Conservation (phyloP, 2,113 vertebrate genomes). For the Physeter macrocephalus region DNA sequence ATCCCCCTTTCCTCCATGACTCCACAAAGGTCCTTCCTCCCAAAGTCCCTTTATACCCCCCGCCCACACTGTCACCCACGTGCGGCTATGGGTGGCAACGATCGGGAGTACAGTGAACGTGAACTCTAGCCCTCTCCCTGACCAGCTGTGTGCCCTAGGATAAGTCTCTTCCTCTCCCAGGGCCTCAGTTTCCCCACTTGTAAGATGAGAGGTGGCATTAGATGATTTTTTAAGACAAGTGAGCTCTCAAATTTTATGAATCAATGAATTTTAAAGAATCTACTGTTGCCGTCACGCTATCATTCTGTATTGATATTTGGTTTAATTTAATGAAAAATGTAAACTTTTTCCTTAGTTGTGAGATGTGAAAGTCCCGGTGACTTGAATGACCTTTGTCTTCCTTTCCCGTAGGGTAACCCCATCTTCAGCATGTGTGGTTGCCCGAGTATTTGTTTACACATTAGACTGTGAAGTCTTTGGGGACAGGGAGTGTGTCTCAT, state of each 20-base stretch:
- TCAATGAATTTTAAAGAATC: neutral
- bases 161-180: neutral
- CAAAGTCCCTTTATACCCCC: neutral
- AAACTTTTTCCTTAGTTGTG: neutral
- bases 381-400: neutral
- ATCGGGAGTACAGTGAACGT: neutral
- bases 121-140: neutral
- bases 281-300: neutral
- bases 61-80: neutral
- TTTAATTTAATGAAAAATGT: neutral
- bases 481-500: neutral
- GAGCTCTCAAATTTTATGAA: neutral
- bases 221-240: neutral
- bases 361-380: neutral
- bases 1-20: neutral
- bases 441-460: neutral
- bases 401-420: neutral
- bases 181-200: neutral
- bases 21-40: neutral
- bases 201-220: neutral
- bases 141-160: neutral
- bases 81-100: fast-evolving
- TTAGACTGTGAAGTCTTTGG: neutral
- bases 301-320: neutral
- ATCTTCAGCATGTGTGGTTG: neutral